These are phyloP conservation scores for Notoglanidium macrostoma DNA, from an alignment of 2,797 vertebrate genomes.

Conservation along the genomic window DNA sequence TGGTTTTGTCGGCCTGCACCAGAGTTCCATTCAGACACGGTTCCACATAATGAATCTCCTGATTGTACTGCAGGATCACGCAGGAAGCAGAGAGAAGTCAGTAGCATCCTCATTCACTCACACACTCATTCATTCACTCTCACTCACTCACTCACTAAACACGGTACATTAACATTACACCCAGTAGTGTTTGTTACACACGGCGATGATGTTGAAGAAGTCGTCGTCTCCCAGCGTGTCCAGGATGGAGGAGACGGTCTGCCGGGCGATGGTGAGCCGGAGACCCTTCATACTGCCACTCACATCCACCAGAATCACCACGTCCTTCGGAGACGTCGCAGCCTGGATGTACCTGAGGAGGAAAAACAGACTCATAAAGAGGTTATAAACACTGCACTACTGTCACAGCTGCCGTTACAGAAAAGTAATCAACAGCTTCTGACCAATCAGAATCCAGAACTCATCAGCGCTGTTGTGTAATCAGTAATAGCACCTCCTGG, in stretches of 20 bases:
- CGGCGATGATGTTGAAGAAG: constrained; percentile 98
- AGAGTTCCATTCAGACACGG: constrained; percentile 94
- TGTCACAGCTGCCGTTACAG: background rate
- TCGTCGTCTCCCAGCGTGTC: constrained; percentile 97
- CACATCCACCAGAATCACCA: constrained; percentile 95
- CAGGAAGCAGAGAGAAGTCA: background rate
- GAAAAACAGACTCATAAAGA: constrained; percentile 7
- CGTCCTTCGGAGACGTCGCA: constrained; percentile 95
- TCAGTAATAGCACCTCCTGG: background rate
- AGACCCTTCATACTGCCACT: constrained; percentile 99
- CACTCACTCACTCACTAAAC: background rate
- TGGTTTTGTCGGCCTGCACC: constrained; percentile 93
- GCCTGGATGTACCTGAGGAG: constrained; percentile 92
- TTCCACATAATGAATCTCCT: constrained; percentile 95
- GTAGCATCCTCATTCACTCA: background rate
- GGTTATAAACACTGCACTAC: background rate
- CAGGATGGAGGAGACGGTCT: constrained; percentile 96
- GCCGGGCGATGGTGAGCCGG: constrained; percentile 92
- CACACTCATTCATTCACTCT: background rate
- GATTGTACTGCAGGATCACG: constrained; percentile 83
- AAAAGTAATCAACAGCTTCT: background rate
- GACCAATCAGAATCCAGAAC: background rate
- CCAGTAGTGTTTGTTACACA: constrained; percentile 69
- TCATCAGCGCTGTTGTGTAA: background rate
- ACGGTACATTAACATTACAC: background rate